Evolutionary conservation across 2,888 invertebrate species (phyloP).

Genomic region (Camptogramma bilineatum): DNA sequence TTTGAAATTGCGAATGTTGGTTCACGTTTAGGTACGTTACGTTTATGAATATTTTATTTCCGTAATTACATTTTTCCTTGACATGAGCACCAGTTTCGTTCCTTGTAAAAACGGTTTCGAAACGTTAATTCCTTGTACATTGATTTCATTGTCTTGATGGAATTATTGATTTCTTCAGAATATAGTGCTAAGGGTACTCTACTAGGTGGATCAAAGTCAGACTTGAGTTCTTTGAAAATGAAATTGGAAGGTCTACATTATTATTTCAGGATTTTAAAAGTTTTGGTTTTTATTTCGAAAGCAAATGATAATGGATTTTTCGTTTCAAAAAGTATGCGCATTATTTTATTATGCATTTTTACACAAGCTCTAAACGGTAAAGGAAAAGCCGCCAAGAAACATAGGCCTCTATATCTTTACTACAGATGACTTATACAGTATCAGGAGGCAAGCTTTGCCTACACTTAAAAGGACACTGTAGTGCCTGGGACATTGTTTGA

Average conservation of each 20-base stretch:
- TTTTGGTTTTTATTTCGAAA: constrained; percentile 6
- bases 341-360: no score
- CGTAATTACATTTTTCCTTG: constrained; percentile 27
- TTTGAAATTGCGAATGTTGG: constrained; percentile 60
- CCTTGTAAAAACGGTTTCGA: background rate
- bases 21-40: constrained; percentile 31
- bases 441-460: no score
- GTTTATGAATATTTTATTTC: constrained; percentile 41
- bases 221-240: constrained; percentile 19
- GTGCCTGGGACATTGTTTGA: no score
- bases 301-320: background rate
- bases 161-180: background rate
- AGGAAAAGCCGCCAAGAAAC: no score
- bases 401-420: no score
- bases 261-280: background rate
- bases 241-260: constrained; percentile 11
- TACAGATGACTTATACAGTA: no score
- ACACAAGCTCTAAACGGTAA: no score
- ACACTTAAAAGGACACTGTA: no score
- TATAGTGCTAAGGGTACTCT: background rate
- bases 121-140: background rate
- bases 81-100: background rate
- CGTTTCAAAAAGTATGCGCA: no score
- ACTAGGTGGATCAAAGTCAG: constrained; percentile 14
- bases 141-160: background rate